A percentile compares a stretch with the other conserved stretches of the same genome.
These are phyloP conservation scores for Drosophila paulistorum DNA, from an alignment of 1,140 invertebrate genomes.

Conservation along the genomic window DNA sequence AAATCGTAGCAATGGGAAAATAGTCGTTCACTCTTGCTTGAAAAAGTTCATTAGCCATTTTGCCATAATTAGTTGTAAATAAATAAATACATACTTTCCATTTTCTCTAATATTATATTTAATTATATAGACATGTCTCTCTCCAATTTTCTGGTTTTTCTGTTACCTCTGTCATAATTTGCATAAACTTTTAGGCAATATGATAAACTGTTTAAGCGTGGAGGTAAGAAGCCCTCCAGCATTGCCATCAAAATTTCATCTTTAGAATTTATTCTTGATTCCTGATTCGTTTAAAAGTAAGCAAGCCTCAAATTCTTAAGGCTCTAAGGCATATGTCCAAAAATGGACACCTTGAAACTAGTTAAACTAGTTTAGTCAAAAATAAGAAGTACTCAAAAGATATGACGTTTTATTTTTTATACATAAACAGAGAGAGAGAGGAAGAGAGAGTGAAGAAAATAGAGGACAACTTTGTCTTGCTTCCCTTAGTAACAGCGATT, in stretches of 20 bases:
- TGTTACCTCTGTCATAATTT: conserved; percentile 12
- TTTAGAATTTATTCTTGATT: background rate
- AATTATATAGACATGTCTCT: conserved; percentile 33
- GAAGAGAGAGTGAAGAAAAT: background rate
- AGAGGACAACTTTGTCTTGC: background rate
- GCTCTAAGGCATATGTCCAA: conserved; percentile 35
- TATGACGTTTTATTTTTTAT: conserved; percentile 36
- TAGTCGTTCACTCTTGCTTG: conserved; percentile 29
- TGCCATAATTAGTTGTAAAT: conserved; percentile 7
- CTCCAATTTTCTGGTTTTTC: background rate
- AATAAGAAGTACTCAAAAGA: conserved; percentile 13
- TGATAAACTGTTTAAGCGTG: conserved; percentile 12
- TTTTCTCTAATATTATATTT: conserved; percentile 19
- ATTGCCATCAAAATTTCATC: background rate
- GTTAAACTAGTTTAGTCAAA: conserved; percentile 47
- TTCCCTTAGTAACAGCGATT: background rate
- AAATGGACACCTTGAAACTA: conserved; percentile 33
- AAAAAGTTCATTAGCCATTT: conserved; percentile 45
- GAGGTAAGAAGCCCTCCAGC: conserved; percentile 7
- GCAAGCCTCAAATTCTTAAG: conserved; percentile 17
- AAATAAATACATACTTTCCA: conserved; percentile 21
- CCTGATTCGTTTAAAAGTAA: background rate
- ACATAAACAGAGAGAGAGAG: background rate
- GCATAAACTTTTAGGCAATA: conserved; percentile 26
- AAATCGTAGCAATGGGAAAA: conserved; percentile 43